Percentiles rank a stretch among this genome's conserved stretches.
phyloP scores from a whole-genome alignment of 2,113 vertebrate species.

The Cololabis saira region DNA sequence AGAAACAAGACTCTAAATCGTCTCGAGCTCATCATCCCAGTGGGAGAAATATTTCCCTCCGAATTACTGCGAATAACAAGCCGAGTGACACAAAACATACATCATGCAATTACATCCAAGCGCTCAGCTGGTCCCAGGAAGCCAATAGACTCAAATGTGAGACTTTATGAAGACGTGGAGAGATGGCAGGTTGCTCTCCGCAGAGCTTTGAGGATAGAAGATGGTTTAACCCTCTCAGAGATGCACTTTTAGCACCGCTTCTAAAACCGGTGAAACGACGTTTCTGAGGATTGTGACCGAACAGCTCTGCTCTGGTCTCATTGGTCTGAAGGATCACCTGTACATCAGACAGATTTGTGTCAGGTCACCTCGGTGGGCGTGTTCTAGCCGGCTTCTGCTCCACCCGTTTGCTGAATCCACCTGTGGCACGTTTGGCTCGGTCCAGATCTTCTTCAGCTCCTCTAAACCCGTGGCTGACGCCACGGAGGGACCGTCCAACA shows the following conservation, averaged over 20 bases:
- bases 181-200: neutral
- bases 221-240: neutral
- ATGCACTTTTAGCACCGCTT: too few relatives aligned
- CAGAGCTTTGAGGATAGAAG: neutral
- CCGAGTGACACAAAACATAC: constrained; percentile 27
- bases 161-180: constrained; percentile 10
- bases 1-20: constrained; percentile 14
- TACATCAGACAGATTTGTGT: too few relatives aligned
- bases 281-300: neutral
- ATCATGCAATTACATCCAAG: constrained; percentile 20
- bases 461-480: too few relatives aligned
- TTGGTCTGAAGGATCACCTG: too few relatives aligned
- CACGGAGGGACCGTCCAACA: too few relatives aligned
- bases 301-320: neutral
- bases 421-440: too few relatives aligned
- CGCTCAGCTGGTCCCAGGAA: constrained; percentile 14
- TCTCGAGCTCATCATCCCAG: constrained; percentile 10
- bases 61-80: constrained; percentile 20
- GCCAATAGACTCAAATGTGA: constrained; percentile 1
- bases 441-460: too few relatives aligned
- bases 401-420: too few relatives aligned
- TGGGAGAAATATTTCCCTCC: constrained; percentile 18
- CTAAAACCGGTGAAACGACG: too few relatives aligned
- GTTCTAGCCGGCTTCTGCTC: too few relatives aligned
- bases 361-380: too few relatives aligned